These are phyloP conservation scores for Condylura cristata DNA, from an alignment of 2,113 vertebrate genomes.

Conservation along the genomic window DNA sequence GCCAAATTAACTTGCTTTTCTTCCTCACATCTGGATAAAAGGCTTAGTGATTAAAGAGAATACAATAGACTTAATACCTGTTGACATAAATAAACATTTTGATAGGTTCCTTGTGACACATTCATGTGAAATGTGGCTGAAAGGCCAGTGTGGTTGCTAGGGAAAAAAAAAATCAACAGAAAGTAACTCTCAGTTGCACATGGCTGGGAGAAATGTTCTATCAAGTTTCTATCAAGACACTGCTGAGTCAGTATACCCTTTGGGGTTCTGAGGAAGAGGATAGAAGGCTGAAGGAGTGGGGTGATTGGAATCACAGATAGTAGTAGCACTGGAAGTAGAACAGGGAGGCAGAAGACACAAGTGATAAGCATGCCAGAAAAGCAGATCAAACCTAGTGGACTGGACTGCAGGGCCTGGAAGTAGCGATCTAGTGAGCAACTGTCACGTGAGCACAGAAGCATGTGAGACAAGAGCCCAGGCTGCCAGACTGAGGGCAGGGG, in stretches of 20 bases:
- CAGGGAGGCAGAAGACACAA: fast-evolving
- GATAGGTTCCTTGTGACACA: background rate
- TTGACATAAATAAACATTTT: constrained; percentile 55
- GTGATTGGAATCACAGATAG: too few relatives aligned
- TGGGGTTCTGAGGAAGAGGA: background rate
- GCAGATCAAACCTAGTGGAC: background rate
- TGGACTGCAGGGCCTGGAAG: background rate
- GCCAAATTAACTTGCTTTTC: constrained; percentile 30
- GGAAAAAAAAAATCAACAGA: background rate
- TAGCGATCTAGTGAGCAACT: background rate
- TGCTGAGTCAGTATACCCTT: background rate
- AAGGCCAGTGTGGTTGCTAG: background rate
- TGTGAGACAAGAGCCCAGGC: fast-evolving
- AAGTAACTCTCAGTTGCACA: fast-evolving
- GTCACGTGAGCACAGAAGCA: fast-evolving
- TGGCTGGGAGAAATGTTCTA: background rate
- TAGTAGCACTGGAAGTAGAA: background rate
- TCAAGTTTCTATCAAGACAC: background rate
- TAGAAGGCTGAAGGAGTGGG: fast-evolving
- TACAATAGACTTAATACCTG: constrained; percentile 36
- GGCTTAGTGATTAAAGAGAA: constrained; percentile 65
- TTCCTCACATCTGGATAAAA: constrained; percentile 40
- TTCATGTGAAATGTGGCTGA: background rate
- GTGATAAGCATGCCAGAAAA: background rate
- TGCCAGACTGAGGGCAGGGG: fast-evolving